Evolutionary conservation across 2,113 vertebrate genomes (phyloP), one percentile per base, ranked within the genome.

Genomic region (Planiliza haematocheilus): DNA sequence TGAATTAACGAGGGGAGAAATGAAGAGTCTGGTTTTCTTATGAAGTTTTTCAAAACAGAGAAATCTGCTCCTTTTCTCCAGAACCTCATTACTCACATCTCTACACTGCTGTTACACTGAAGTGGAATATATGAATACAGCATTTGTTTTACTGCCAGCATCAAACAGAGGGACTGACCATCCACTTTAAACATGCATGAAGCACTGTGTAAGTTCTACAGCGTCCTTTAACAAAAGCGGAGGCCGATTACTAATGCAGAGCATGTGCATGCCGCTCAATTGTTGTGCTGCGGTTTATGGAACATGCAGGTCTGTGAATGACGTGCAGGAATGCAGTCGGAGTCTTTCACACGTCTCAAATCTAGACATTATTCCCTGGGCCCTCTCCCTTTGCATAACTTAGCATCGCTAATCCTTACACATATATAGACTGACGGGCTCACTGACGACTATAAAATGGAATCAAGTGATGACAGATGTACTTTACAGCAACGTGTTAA

Each of bases 351-450:
- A 65, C 71, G 81, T 84, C 60, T 43, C 77, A 84, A 71, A 84
- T 85, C 74, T 85, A 37, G 36, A 74, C 68, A 78, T 87, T 89
- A 84, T 88, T 87, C 80, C 82, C 82, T 70, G 49, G 72, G 37
- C 37, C 42, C 7, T 2, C 48, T 79, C 43, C 20, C 70, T 46
- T 84, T 86, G 63, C 70, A 81, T 76, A 82, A 85, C 67, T 18
- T 59, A 57, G 51, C 74, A 67, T 46, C 57, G 55, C 69, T 84
- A 70, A 86, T 86, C 85, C 61, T 41, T 20, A 58, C 57, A 41
- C 52, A 70, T 42, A 34, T 62, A 52, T 7, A 36, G 66, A 71
- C n/a, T 21, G 18, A 45, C 4, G 30, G 56, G 63, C 38, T 66
- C 36, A 64, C 18, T 24, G 52, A 6, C 30, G 43, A 18, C 17